Evolutionary conservation across 1,140 invertebrate genomes (phyloP), one percentile per base, ranked within the genome.

Genomic region (Drosophila ananassae): DNA sequence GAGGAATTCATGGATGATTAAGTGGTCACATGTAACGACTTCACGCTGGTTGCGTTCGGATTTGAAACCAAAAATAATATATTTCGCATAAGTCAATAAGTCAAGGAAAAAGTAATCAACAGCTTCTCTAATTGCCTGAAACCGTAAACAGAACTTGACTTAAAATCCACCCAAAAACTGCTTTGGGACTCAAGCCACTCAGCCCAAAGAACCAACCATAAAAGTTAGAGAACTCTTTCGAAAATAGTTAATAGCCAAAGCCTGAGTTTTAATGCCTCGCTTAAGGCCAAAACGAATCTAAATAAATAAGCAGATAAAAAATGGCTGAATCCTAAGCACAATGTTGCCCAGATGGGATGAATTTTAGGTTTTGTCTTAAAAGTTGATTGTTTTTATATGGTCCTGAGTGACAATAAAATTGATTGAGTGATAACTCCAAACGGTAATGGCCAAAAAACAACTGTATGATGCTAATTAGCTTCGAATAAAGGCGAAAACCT

Each of bases 371-470:
- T 56, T 24, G 10, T 37, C 37, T 50, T 48, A 13, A 47, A 57
- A 58, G 22, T 41, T 37, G 64, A 64, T 67, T 64, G 47, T 64
- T 39, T 72, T 66, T 67, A 51, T 61, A 59, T 53, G 50, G 32
- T 37, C 53, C 12, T 34, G 50, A 69, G 51, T 54, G 52, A 46
- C 50, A 47, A 83, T 78, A 59, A 75, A 81, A 68, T 61, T 79
- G 74, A 85, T 85, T 78, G 77, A 82, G 74, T 79, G 82, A 76
- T 82, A 78, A 76, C 69, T 72, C 56, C 44, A 64, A 61, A 66
- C 62, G 75, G 55, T 59, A 62, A 73, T 58, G 54, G 17, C 34
- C 46, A 30, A 55, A 52, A 63, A 32, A 53, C 53, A 41, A 60
- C 63, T 75, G 63, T 72, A 82, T 69, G 56, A 67, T 72, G 78